Base-by-base conservation (phyloP, 2,888 invertebrate species). In the Orthosia gothica region DNA sequence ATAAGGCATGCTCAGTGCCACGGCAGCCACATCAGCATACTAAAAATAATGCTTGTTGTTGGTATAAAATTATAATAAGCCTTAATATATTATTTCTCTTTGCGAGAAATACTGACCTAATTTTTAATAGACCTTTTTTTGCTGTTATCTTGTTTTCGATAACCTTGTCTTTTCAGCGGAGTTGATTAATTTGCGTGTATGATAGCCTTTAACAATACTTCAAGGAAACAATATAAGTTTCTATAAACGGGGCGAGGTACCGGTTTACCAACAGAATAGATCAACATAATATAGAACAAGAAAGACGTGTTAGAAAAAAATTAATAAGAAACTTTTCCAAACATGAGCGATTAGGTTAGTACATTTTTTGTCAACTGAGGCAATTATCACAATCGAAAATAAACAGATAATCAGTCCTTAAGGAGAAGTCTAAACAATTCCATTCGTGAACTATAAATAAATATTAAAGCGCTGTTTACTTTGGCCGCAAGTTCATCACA, bases 401-500 rank as follows among this genome's bases (percentile, higher is more conserved):
- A 18, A 57, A 58, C 20, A 26, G 52, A 70, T n/a, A 68, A 74
- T 50, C n/a, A 54, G n/a, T 79, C 68, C 55, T 70, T 70, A 83
- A 81, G 72, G 63, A 62, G 82, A 82, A 87, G 87, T 84, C 87
- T 85, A 85, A 88, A 90, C 88, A 90, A 87, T 77, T 76, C 80
- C 70, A 67, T 70, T 68, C 68, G 81, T 81, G 76, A 70, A 74
- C 85, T 83, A 89, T 86, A 88, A 89, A 89, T 89, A 88, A 89
- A 88, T 90, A 90, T 89, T 91, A 91, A 89, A 87, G 81, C 76
- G 79, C 90, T 94, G 92, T 94, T 93, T 93, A 93, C 93, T 89
- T 88, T 84, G 83, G 85, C 68, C 79, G 81, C 86, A 94, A 92
- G 95, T 95, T 95, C 95, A 94, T 93, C 95, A 95, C 89, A 93